Percentiles rank a stretch among this genome's conserved stretches.
These are phyloP conservation scores for Ganaspis sp. DNA, from an alignment of 1,140 invertebrate genomes.

Conservation along the genomic window DNA sequence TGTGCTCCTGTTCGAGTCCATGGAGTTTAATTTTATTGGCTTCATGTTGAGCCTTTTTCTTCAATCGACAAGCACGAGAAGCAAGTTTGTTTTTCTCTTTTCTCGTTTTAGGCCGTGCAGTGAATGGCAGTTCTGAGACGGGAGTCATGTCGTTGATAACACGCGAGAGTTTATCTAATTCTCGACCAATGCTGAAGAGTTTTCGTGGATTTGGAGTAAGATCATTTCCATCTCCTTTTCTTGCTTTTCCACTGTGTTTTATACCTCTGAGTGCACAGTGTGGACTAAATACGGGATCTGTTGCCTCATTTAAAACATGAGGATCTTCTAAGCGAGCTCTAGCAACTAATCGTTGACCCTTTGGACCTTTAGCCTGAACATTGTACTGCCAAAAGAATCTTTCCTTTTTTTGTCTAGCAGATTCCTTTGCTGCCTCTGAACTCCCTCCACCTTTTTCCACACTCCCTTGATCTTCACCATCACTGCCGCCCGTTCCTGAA, in stretches of 20 bases:
- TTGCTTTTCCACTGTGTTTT: constrained; percentile 95
- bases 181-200: constrained; percentile 91
- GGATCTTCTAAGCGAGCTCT: constrained; percentile 92
- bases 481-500: constrained; percentile 81
- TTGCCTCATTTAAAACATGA: constrained; percentile 92
- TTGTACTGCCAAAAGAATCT: constrained; percentile 99
- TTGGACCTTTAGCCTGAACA: constrained; percentile 98
- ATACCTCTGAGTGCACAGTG: constrained; percentile 92
- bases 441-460: constrained; percentile 73
- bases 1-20: constrained; percentile 95
- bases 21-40: constrained; percentile 96
- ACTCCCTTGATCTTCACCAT: constrained; percentile 79
- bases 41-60: constrained; percentile 96
- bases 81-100: constrained; percentile 99
- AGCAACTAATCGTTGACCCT: constrained; percentile 90
- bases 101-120: constrained; percentile 90
- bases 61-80: constrained; percentile 94
- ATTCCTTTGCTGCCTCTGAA: constrained; percentile 64
- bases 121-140: constrained; percentile 93
- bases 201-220: constrained; percentile 96
- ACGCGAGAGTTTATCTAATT: constrained; percentile 92
- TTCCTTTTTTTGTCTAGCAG: constrained; percentile 82
- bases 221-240: constrained; percentile 98
- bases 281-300: constrained; percentile 95
- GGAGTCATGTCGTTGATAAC: constrained; percentile 97